A percentile compares a stretch with the other conserved stretches of the same genome.
phyloP scores from a whole-genome alignment of 2,888 invertebrate species.

The Thera obeliscata region DNA sequence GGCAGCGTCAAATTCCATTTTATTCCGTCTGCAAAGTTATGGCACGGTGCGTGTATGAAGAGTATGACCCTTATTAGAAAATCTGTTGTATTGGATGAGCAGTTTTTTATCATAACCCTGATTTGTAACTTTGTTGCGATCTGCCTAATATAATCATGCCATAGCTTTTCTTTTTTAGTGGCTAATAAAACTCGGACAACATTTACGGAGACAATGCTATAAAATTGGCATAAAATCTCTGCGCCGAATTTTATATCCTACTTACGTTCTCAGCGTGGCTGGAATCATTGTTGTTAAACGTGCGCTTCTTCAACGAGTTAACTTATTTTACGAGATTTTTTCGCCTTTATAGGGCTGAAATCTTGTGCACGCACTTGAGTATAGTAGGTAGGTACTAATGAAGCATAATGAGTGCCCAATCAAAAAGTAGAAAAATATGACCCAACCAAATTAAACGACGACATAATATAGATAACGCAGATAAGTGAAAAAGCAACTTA shows the following conservation, averaged over 20 bases:
- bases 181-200: constrained; percentile 75
- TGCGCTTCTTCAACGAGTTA: constrained; percentile 42
- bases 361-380: neutral
- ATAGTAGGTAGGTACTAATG: neutral
- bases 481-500: too few species aligned
- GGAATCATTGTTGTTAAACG: constrained; percentile 61
- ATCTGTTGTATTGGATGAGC: neutral
- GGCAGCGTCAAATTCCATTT: neutral
- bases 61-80: neutral
- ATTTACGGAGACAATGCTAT: constrained; percentile 79
- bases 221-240: constrained; percentile 80
- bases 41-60: too few species aligned
- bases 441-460: too few species aligned
- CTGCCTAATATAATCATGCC: constrained; percentile 57
- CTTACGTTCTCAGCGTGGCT: constrained; percentile 66
- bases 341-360: neutral
- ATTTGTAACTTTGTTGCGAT: constrained; percentile 36
- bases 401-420: too few species aligned
- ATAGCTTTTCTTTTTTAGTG: constrained; percentile 62
- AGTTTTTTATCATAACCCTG: constrained; percentile 16
- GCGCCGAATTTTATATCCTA: constrained; percentile 74
- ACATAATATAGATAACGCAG: too few species aligned
- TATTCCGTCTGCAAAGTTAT: too few species aligned
- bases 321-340: constrained; percentile 31
- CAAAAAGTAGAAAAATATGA: too few species aligned